Evolutionary conservation across 2,888 invertebrate species (phyloP).

Genomic region (Stenurella melanura): DNA sequence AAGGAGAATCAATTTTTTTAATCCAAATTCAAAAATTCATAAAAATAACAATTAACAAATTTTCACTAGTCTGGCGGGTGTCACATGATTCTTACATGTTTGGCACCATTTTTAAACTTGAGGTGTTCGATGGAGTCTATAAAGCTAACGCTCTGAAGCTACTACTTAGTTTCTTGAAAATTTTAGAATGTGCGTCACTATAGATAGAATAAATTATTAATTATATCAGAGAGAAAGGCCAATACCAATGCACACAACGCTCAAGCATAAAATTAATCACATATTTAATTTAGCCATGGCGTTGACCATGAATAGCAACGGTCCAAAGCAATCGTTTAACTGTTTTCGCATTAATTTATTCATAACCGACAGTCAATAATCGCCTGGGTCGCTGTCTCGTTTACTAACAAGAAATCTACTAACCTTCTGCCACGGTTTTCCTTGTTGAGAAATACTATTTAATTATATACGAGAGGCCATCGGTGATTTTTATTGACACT

Average conservation of each 20-base stretch:
- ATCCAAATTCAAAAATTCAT: too few species aligned
- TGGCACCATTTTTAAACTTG: too few species aligned
- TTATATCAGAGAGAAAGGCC: slow-evolving; percentile 37
- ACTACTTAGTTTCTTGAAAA: neutral
- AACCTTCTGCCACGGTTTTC: slow-evolving; percentile 68
- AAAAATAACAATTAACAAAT: too few species aligned
- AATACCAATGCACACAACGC: slow-evolving; percentile 31
- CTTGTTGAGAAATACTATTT: slow-evolving; percentile 67
- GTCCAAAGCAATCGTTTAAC: slow-evolving; percentile 46
- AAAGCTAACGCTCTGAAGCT: too few species aligned
- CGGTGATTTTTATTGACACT: slow-evolving; percentile 65
- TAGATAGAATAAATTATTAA: slow-evolving; percentile 14
- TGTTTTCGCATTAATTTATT: slow-evolving; percentile 12
- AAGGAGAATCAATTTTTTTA: too few species aligned
- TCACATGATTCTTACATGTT: too few species aligned
- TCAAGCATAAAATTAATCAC: slow-evolving; percentile 48
- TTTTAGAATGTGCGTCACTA: slow-evolving; percentile 11
- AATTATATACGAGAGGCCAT: slow-evolving; percentile 68
- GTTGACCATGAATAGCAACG: slow-evolving; percentile 70
- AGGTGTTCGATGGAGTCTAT: too few species aligned
- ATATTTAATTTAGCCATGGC: slow-evolving; percentile 69
- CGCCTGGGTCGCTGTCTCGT: slow-evolving; percentile 57
- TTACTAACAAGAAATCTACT: slow-evolving; percentile 61
- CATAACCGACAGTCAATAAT: slow-evolving; percentile 24
- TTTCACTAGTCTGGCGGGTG: too few species aligned